Conservation (phyloP, 1,140 invertebrate genomes). For the Hyles euphorbiae region DNA sequence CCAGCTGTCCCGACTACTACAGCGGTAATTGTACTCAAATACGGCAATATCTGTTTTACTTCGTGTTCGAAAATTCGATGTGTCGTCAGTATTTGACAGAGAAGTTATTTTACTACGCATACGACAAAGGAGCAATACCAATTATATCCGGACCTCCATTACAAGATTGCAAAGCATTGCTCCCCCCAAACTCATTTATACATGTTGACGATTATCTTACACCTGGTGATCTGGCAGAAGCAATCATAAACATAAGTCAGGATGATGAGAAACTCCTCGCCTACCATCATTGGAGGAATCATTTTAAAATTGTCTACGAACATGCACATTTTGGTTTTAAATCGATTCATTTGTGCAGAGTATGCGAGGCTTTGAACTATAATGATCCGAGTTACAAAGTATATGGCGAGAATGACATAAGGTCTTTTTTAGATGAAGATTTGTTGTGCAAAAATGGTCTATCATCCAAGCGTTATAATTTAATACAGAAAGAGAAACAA, state of each 20-base stretch:
- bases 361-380: background rate
- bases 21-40: background rate
- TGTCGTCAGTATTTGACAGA: constrained; percentile 2
- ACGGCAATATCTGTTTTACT: background rate
- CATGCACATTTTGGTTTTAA: background rate
- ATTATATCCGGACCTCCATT: constrained; percentile 3
- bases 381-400: background rate
- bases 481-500: background rate
- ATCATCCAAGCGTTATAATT: constrained; percentile 9
- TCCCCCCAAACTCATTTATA: constrained; percentile 1
- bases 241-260: background rate
- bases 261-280: background rate
- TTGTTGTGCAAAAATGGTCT: background rate
- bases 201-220: background rate
- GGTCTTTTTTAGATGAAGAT: background rate
- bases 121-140: background rate
- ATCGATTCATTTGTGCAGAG: background rate
- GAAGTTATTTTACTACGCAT: background rate
- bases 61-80: background rate
- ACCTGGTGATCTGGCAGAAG: background rate
- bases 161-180: background rate
- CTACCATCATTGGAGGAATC: constrained; percentile 1
- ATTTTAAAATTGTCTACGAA: constrained; percentile 1
- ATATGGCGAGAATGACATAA: constrained; percentile 2
- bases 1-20: background rate